Evolutionary conservation across 1,140 invertebrate genomes (phyloP).

Genomic region (Drosophila grimshawi): DNA sequence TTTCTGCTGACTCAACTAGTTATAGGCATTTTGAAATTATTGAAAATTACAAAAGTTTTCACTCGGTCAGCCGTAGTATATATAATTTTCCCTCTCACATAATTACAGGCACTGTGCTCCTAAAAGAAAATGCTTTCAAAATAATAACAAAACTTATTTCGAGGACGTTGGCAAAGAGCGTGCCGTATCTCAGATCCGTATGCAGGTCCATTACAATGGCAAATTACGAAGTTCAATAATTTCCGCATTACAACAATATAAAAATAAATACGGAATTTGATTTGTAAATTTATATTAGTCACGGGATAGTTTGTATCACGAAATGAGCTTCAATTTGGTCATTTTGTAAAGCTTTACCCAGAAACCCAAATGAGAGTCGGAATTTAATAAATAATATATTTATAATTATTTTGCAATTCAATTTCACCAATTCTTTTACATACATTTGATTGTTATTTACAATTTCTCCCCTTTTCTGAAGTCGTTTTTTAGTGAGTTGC

Average conservation of each 20-base stretch:
- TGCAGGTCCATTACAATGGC: slow-evolving; percentile 1
- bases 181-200: not conserved
- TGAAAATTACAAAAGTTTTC: slow-evolving; percentile 41
- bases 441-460: too few relatives aligned
- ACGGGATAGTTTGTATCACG: slow-evolving; percentile 4
- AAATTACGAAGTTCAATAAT: slow-evolving; percentile 28
- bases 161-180: slow-evolving; percentile 23
- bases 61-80: slow-evolving; percentile 15
- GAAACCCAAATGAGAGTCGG: not conserved
- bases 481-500: too few relatives aligned
- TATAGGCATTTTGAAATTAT: slow-evolving; percentile 38
- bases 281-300: slow-evolving; percentile 4
- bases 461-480: too few relatives aligned
- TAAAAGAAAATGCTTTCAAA: slow-evolving; percentile 18
- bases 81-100: slow-evolving; percentile 35
- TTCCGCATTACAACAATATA: slow-evolving; percentile 13
- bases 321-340: not conserved
- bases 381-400: not conserved
- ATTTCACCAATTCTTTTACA: too few relatives aligned
- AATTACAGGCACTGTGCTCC: slow-evolving; percentile 14
- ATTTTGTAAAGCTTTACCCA: not conserved
- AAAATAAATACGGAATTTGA: not conserved
- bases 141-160: slow-evolving; percentile 39
- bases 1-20: slow-evolving; percentile 10
- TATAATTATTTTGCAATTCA: not conserved